Conservation (phyloP, 2,113 vertebrate species). For the Actinemys pallida region DNA sequence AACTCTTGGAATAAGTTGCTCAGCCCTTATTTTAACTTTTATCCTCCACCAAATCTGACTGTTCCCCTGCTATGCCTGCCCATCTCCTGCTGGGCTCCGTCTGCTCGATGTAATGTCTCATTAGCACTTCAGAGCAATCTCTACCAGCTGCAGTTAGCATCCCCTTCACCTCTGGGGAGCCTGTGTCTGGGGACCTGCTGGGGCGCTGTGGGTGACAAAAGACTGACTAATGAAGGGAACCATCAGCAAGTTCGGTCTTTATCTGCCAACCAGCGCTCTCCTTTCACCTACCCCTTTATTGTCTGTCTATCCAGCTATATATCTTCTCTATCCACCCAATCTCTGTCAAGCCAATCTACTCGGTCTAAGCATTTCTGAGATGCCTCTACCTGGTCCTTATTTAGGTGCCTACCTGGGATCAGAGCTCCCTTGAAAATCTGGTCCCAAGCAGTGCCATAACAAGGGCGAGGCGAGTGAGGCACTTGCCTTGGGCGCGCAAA, state of each 20-base stretch:
- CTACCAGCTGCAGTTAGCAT: background rate
- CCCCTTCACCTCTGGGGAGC: background rate
- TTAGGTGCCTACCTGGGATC: background rate
- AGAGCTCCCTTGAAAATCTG: background rate
- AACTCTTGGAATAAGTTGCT: background rate
- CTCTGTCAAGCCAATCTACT: background rate
- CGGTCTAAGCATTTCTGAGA: background rate
- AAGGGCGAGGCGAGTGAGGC: too few relatives aligned
- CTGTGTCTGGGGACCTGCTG: background rate
- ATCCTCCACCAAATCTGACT: background rate
- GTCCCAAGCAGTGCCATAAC: background rate
- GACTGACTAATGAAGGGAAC: background rate
- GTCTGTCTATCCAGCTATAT: constrained; percentile 63
- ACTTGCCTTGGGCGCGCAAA: too few relatives aligned
- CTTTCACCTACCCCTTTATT: constrained; percentile 30
- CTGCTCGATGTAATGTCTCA: background rate
- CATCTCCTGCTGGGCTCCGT: background rate
- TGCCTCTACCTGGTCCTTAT: background rate
- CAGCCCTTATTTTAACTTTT: background rate
- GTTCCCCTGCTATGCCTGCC: background rate
- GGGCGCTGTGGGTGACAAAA: fast-evolving
- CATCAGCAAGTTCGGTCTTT: background rate
- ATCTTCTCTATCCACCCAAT: constrained; percentile 62
- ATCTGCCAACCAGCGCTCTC: constrained; percentile 19
- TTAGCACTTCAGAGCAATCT: background rate